Percentiles rank a stretch among this genome's conserved stretches.
These are phyloP conservation scores for Hoplodrina ambigua DNA, from an alignment of 2,888 invertebrate species.

Conservation along the genomic window DNA sequence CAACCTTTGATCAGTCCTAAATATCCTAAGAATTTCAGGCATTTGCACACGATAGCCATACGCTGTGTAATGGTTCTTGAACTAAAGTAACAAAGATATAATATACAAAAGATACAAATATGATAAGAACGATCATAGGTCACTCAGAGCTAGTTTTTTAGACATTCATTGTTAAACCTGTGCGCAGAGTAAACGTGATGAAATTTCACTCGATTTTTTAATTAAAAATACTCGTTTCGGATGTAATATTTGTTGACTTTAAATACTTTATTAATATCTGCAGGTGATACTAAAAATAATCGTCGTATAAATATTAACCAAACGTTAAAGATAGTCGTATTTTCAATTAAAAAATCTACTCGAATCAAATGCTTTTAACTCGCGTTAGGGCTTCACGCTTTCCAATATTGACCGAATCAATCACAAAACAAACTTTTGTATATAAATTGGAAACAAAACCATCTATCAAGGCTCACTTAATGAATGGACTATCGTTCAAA, in stretches of 20 bases:
- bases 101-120: not conserved
- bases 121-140: not conserved
- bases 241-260: too few relatives aligned
- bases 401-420: not conserved
- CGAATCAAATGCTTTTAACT: too few relatives aligned
- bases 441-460: slow-evolving; percentile 39
- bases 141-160: not conserved
- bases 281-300: too few relatives aligned
- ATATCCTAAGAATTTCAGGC: not conserved
- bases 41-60: not conserved
- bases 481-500: slow-evolving; percentile 42
- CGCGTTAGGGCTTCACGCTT: not conserved
- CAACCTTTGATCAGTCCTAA: slow-evolving; percentile 1
- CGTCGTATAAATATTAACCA: too few relatives aligned
- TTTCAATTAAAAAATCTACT: too few relatives aligned
- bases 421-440: slow-evolving; percentile 16
- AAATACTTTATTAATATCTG: too few relatives aligned
- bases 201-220: too few relatives aligned
- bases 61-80: not conserved
- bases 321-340: too few relatives aligned
- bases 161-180: too few relatives aligned
- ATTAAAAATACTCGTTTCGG: too few relatives aligned
- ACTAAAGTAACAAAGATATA: not conserved
- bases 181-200: too few relatives aligned
- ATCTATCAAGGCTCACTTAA: slow-evolving; percentile 40